Evolutionary conservation across 2,888 invertebrate genomes (phyloP).

Genomic region (Melinaea menophilus): DNA sequence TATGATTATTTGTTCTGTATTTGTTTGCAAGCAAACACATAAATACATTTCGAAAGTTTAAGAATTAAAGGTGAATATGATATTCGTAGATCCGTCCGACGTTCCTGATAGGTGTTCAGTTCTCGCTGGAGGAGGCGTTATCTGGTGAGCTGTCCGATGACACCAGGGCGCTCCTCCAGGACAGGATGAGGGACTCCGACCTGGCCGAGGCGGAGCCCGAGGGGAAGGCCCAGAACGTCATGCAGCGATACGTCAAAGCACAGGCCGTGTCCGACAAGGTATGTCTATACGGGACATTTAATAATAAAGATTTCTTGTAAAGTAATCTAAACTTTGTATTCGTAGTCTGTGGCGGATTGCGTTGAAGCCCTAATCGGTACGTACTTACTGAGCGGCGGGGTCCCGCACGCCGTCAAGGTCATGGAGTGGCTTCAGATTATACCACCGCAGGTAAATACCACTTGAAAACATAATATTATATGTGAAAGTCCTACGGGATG

Average conservation of each 20-base stretch:
- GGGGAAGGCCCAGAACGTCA: slow-evolving; percentile 58
- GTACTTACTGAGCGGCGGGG: slow-evolving; percentile 61
- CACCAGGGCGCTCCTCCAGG: slow-evolving; percentile 44
- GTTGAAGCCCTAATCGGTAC: slow-evolving; percentile 91
- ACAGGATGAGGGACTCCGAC: slow-evolving; percentile 42
- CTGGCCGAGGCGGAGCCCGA: slow-evolving; percentile 50
- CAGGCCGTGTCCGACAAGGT: slow-evolving; percentile 81
- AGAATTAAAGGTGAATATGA: not conserved
- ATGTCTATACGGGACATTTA: slow-evolving; percentile 4
- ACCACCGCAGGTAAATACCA: slow-evolving; percentile 54
- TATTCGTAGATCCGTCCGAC: slow-evolving; percentile 69
- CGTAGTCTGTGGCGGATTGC: slow-evolving; percentile 82
- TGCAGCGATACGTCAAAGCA: slow-evolving; percentile 73
- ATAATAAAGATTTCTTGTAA: not conserved
- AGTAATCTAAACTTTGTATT: not conserved
- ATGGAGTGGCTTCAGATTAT: slow-evolving; percentile 82
- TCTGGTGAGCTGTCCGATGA: slow-evolving; percentile 52
- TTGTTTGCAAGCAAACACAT: not conserved
- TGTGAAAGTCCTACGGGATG: too few relatives aligned
- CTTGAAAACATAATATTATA: too few relatives aligned
- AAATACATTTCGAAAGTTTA: not conserved
- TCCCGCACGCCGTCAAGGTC: slow-evolving; percentile 69
- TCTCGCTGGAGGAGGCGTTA: slow-evolving; percentile 61
- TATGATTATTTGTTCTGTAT: too few relatives aligned
- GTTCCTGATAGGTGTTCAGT: slow-evolving; percentile 69